Conservation (phyloP, 2,888 invertebrate species). For the Heliconius cydno region DNA sequence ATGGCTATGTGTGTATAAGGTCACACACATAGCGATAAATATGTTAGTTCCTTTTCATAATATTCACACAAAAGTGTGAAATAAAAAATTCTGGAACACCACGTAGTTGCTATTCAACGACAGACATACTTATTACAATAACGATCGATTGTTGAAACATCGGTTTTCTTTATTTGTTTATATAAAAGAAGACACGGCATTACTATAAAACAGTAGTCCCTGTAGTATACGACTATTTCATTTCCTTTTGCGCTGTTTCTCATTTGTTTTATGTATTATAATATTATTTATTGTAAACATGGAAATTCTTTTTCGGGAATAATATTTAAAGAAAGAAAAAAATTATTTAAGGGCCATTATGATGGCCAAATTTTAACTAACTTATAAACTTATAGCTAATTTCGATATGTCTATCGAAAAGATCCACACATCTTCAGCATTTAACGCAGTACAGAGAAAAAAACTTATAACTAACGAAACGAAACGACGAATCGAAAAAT, state of each 20-base stretch:
- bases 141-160: conserved; percentile 12
- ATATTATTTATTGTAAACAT: background rate
- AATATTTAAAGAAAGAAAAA: background rate
- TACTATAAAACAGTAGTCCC: background rate
- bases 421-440: background rate
- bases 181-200: background rate
- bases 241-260: conserved; percentile 5
- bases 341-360: background rate
- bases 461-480: no score
- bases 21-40: background rate
- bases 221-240: conserved; percentile 1
- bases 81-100: background rate
- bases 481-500: no score
- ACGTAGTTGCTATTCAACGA: background rate
- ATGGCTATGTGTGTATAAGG: background rate
- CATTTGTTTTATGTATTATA: conserved; percentile 1
- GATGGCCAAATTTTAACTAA: background rate
- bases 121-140: background rate
- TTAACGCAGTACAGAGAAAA: background rate
- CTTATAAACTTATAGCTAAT: no score
- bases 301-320: background rate
- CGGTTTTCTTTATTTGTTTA: conserved; percentile 4
- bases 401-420: background rate
- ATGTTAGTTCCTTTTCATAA: background rate
- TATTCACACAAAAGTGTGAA: background rate